Evolutionary conservation across 2,113 vertebrate genomes (phyloP).

Genomic region (Hippocampus mohnikei): DNA sequence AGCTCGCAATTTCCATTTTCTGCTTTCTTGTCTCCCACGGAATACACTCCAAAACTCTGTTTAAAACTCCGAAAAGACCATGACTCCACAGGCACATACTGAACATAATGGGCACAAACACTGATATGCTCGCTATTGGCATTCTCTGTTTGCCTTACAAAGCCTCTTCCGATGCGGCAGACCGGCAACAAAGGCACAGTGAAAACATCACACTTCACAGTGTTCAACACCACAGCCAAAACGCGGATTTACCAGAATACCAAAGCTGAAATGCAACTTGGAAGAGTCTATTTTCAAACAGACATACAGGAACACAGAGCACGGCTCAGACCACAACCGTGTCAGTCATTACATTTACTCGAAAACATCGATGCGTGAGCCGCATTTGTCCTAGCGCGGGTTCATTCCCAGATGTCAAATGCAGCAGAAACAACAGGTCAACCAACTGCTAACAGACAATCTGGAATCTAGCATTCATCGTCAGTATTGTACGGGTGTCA

Average conservation of each 20-base stretch:
- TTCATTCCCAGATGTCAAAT: not conserved
- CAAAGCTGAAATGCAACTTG: conserved; percentile 12
- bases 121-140: conserved; percentile 17
- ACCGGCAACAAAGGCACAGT: conserved; percentile 32
- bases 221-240: conserved; percentile 29
- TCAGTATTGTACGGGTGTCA: too few relatives aligned
- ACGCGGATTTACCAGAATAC: conserved; percentile 9
- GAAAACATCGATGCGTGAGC: too few relatives aligned
- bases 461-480: not conserved
- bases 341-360: not conserved
- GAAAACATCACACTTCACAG: conserved; percentile 40
- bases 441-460: not conserved
- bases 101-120: conserved; percentile 16
- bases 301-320: not conserved
- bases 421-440: not conserved
- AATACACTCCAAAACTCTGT: conserved; percentile 21
- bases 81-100: conserved; percentile 19
- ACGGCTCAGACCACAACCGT: not conserved
- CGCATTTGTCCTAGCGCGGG: conserved; percentile 6
- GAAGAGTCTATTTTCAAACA: not conserved
- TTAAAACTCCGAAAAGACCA: conserved; percentile 12
- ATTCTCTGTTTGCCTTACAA: conserved; percentile 11
- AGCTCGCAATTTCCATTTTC: not conserved
- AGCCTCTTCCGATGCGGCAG: conserved; percentile 18
- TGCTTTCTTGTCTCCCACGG: conserved; percentile 10